Evolutionary conservation across 2,888 invertebrate genomes (phyloP).

Genomic region (Linyphia triangularis): DNA sequence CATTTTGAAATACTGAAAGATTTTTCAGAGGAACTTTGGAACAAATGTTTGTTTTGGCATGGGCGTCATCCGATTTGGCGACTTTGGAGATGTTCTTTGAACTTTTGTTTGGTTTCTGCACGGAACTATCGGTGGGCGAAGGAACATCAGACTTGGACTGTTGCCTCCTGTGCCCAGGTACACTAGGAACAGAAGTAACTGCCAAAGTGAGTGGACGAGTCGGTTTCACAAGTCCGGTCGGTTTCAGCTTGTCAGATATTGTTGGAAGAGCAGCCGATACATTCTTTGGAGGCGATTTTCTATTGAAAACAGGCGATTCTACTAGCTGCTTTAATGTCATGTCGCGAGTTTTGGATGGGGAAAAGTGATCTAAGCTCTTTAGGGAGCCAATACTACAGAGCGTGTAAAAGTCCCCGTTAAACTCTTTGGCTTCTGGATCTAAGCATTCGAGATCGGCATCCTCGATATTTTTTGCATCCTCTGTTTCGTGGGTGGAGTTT

Average conservation of each 20-base stretch:
- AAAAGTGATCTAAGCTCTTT: constrained; percentile 55
- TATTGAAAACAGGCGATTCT: constrained; percentile 22
- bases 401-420: constrained; percentile 89
- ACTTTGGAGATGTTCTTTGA: background rate
- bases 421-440: constrained; percentile 81
- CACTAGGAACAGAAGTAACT: constrained; percentile 36
- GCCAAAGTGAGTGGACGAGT: constrained; percentile 51
- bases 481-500: background rate
- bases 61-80: background rate
- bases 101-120: background rate
- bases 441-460: constrained; percentile 74
- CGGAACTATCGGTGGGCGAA: background rate
- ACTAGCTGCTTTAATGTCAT: constrained; percentile 1
- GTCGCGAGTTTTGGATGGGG: constrained; percentile 21
- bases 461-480: constrained; percentile 49
- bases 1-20: constrained; percentile 24
- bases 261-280: background rate
- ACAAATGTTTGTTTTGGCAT: constrained; percentile 44
- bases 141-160: background rate
- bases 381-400: constrained; percentile 90
- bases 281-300: constrained; percentile 1
- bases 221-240: constrained; percentile 66
- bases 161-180: constrained; percentile 24
- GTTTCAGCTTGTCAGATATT: constrained; percentile 49
- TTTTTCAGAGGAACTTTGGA: constrained; percentile 47